Evolutionary conservation across 1,140 invertebrate species (phyloP), one percentile per base, ranked within the genome.

Genomic region (Zaprionus lachaisei): DNA sequence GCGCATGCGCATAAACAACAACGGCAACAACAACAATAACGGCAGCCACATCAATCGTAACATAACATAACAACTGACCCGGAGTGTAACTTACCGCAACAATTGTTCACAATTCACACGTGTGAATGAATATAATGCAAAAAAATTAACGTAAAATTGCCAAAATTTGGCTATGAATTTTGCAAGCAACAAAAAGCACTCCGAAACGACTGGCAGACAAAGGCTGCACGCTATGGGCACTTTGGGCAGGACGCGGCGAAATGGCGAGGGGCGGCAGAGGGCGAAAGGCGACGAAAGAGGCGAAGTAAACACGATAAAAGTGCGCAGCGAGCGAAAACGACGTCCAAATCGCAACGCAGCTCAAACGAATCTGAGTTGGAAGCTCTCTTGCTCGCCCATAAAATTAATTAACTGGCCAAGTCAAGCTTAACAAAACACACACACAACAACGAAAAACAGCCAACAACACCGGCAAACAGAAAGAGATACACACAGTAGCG

Each of bases 331-430:
- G 7, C 63, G 67, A 60, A 81, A 81, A 26, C 71, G 82, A 90
- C 85, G 85, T 85, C 85, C 62, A 82, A 85, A 62, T 85, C 54
- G 85, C 77, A 75, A 77, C 79, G 71, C 85, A 77, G 79, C 55
- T 81, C 66, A 90, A 90, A 69, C 71, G 65, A 72, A 82, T 90
- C 79, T 90, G 85, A 72, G 70, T 31, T 81, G 65, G 56, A 69
- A 79, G 64, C 77, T 63, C 71, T 56, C 79, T 84, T 69, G 41
- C 70, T 24, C 71, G 76, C 79, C 79, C 72, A 82, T 82, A 77
- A 85, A 90, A 90, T 85, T 90, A 85, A 90, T 90, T 90, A 90
- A 82, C 79, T 77, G 72, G 79, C 85, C 85, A 90, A 90, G 72
- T 90, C 85, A 70, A 82, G 85, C 85, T 82, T 90, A 77, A 75